Base-by-base conservation (phyloP, 2,888 invertebrate species). In the Ochropleura leucogaster region DNA sequence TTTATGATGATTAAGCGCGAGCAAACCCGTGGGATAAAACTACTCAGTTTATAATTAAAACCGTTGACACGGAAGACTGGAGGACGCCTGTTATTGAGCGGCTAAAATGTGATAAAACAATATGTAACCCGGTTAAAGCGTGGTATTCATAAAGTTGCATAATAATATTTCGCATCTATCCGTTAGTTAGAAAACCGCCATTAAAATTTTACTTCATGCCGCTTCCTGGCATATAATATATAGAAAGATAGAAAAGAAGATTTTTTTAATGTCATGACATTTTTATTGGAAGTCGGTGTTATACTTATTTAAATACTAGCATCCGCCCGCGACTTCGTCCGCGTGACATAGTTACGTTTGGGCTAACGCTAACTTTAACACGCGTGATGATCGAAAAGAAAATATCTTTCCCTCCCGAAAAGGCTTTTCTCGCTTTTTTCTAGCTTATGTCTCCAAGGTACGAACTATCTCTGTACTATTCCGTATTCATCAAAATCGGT, bases 211-310 rank as follows among this genome's bases (percentile, higher is more conserved):
- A 87, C 76, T 78, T 76, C 75, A 30, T 77, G 83, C 69, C 4
- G 72, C 77, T 87, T 90, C 85, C 83, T 72, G 66, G 67, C 66
- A 74, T 73, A 79, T 68, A 78, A 63, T 10, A 18, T 6, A 64
- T 55, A 49, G 18, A 16, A 14, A 18, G 7, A 64, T 55, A 49
- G 18, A 16, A 14, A 40, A 65, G 4, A 62, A 66, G 49, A 66
- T 5, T 12, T 42, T 55, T 20, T 66, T 40, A 55, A 42, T 47
- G 7, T 3, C n/a, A 42, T 49, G 65, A 65, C 59, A 65, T 74
- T 70, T 69, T 82, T 30, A 30, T 30, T 30, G 30, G 30, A 30
- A 30, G 30, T 30, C 30, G 30, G 30, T 30, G 30, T 30, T 30
- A 30, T 30, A 30, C 30, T 30, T 30, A 30, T 30, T 30, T 30